Conservation (phyloP, 2,113 vertebrate genomes). For the Coturnix japonica region DNA sequence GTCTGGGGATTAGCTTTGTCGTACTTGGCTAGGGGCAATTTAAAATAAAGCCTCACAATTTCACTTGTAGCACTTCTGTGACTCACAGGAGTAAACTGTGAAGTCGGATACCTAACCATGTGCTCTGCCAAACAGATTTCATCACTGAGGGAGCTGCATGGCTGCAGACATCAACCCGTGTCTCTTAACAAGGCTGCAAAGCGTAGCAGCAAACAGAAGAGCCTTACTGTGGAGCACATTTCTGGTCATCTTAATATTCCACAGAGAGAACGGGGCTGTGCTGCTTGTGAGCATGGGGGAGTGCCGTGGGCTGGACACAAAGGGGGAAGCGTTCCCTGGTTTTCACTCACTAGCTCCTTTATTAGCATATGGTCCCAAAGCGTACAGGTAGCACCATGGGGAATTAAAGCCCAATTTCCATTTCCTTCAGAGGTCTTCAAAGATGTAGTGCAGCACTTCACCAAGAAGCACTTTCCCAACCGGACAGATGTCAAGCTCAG, state of each 20-base stretch:
- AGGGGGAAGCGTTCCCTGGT: background rate
- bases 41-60: background rate
- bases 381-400: background rate
- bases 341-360: constrained; percentile 24
- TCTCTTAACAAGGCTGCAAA: constrained; percentile 22
- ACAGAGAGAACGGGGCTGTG: background rate
- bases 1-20: background rate
- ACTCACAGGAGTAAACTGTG: constrained; percentile 17
- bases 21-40: background rate
- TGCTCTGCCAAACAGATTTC: background rate
- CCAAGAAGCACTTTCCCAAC: background rate
- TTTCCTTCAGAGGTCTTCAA: constrained; percentile 37
- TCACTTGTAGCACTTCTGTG: background rate
- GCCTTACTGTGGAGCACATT: background rate
- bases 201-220: background rate
- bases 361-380: constrained; percentile 30
- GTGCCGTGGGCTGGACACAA: background rate
- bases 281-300: background rate
- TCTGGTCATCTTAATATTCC: background rate
- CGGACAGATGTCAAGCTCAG: background rate
- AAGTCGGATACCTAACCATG: background rate
- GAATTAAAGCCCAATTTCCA: constrained; percentile 19
- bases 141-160: constrained; percentile 7
- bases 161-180: constrained; percentile 33
- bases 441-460: background rate